phyloP scores from a whole-genome alignment of 2,797 vertebrate species.

The Sebastes elongatus region DNA sequence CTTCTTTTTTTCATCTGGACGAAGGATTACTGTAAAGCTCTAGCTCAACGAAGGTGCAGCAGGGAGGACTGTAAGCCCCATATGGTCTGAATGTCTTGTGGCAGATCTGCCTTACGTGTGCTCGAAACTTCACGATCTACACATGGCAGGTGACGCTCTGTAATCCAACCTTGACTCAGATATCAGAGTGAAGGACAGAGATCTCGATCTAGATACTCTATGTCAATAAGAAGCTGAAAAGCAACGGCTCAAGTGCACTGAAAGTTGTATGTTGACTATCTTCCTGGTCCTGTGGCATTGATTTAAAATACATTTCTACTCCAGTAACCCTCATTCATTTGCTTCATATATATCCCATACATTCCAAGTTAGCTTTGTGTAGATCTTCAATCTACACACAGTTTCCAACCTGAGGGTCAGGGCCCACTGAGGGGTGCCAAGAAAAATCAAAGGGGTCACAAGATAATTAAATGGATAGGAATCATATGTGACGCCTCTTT shows the following conservation, averaged over 20 bases:
- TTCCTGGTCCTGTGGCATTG: not conserved
- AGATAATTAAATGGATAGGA: not conserved
- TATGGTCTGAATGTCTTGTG: conserved; percentile 71
- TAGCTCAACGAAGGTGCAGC: conserved; percentile 67
- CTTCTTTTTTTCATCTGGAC: conserved; percentile 60
- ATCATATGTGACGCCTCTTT: not conserved
- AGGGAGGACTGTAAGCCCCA: conserved; percentile 69
- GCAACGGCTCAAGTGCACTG: not conserved
- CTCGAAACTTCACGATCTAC: conserved; percentile 34
- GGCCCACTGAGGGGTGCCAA: not conserved
- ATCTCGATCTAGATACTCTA: not conserved
- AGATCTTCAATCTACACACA: not conserved
- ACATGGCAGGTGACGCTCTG: conserved; percentile 25
- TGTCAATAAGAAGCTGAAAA: not conserved
- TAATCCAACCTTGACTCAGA: conserved; percentile 50
- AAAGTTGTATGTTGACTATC: not conserved
- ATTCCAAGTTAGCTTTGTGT: not conserved
- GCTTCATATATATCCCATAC: not conserved
- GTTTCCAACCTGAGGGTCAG: not conserved
- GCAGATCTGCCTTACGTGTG: conserved; percentile 41
- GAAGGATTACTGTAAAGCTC: conserved; percentile 81
- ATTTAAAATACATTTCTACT: not conserved
- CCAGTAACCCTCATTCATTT: too few relatives aligned
- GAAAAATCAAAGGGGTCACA: not conserved
- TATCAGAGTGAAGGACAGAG: not conserved